phyloP scores from a whole-genome alignment of 2,888 invertebrate genomes.

The Microctonus brassicae region DNA sequence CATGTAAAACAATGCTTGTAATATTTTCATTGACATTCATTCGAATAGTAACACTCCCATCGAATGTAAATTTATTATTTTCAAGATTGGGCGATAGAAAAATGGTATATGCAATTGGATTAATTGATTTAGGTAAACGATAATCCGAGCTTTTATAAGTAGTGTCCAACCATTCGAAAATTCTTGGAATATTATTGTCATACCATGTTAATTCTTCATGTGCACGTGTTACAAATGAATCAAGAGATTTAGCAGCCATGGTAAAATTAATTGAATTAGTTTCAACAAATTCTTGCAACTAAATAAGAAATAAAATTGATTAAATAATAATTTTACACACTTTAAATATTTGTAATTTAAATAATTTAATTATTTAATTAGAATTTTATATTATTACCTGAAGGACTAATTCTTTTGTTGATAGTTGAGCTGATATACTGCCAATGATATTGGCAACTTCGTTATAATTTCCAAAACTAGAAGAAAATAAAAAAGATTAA shows the following conservation, averaged over 20 bases:
- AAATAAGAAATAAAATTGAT: neutral
- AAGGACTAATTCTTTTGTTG: slow-evolving; percentile 44
- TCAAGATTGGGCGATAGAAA: slow-evolving; percentile 71
- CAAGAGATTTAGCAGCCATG: slow-evolving; percentile 13
- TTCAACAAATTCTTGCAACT: slow-evolving; percentile 43
- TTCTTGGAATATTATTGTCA: slow-evolving; percentile 43
- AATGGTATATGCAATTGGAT: slow-evolving; percentile 58
- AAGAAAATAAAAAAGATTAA: slow-evolving; percentile 11
- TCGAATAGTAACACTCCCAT: slow-evolving; percentile 70
- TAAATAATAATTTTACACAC: too few relatives aligned
- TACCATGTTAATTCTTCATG: slow-evolving; percentile 55
- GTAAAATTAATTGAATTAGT: slow-evolving; percentile 7
- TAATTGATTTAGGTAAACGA: slow-evolving; percentile 72
- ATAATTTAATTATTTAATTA: neutral
- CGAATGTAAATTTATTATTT: slow-evolving; percentile 67
- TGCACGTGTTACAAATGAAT: slow-evolving; percentile 38
- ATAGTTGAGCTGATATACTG: slow-evolving; percentile 45
- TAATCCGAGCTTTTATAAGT: slow-evolving; percentile 60
- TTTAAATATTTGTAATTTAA: too few relatives aligned
- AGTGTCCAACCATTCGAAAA: slow-evolving; percentile 54
- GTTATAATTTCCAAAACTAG: slow-evolving; percentile 44
- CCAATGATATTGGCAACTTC: slow-evolving; percentile 46
- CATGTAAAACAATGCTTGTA: slow-evolving; percentile 69
- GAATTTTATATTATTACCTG: slow-evolving; percentile 46
- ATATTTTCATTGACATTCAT: slow-evolving; percentile 61